Evolutionary conservation across 1,140 invertebrate species (phyloP).

Genomic region (Thaumetopoea pityocampa): DNA sequence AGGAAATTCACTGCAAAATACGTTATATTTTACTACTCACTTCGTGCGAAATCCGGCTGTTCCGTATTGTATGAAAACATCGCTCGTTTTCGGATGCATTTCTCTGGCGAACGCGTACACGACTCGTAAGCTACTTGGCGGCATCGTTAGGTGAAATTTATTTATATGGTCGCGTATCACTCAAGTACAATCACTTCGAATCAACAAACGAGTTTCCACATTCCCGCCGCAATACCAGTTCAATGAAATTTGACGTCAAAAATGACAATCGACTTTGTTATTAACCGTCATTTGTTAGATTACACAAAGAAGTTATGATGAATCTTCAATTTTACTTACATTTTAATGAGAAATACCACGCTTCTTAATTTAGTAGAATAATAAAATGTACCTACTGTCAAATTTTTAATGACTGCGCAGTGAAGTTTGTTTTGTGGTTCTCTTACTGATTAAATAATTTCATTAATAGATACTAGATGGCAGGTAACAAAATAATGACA

Average conservation of each 20-base stretch:
- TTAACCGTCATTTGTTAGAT: slow-evolving; percentile 15
- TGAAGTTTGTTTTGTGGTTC: too few species aligned
- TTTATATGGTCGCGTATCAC: slow-evolving; percentile 63
- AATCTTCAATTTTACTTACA: too few species aligned
- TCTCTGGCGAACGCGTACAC: slow-evolving; percentile 84
- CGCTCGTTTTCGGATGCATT: slow-evolving; percentile 82
- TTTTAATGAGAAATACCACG: not conserved
- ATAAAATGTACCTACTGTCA: too few species aligned
- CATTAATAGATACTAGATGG: too few species aligned
- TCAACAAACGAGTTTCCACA: slow-evolving; percentile 67
- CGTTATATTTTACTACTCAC: slow-evolving; percentile 73
- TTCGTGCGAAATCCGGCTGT: slow-evolving; percentile 83
- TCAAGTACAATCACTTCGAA: slow-evolving; percentile 67
- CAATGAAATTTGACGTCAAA: slow-evolving; percentile 31
- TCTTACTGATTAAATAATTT: too few species aligned
- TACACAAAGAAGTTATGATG: too few species aligned
- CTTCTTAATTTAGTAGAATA: slow-evolving; percentile 7
- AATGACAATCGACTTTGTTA: slow-evolving; percentile 31
- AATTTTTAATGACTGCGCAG: too few species aligned
- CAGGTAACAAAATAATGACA: too few species aligned
- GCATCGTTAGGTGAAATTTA: slow-evolving; percentile 64
- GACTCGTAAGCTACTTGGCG: slow-evolving; percentile 75
- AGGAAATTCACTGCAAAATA: slow-evolving; percentile 19
- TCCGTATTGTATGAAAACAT: slow-evolving; percentile 80
- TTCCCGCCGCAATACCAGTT: slow-evolving; percentile 59